Evolutionary conservation across 2,113 vertebrate species (phyloP).

Genomic region (Pampusana beccarii): DNA sequence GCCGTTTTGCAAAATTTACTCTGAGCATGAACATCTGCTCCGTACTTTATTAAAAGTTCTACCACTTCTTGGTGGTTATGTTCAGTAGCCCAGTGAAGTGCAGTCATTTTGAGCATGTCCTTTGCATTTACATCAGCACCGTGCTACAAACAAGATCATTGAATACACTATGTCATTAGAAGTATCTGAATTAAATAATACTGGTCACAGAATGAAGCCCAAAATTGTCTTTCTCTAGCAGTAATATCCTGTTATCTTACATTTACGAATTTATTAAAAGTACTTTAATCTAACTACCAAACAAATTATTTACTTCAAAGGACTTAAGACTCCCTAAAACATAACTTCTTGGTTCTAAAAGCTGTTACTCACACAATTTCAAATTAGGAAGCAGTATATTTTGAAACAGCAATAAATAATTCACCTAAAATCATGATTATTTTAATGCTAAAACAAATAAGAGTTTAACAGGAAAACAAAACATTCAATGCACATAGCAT

Average conservation of each 20-base stretch:
- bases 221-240: neutral
- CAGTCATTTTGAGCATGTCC: conserved; percentile 92
- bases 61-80: conserved; percentile 87
- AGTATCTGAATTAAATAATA: neutral
- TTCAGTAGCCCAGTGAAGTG: conserved; percentile 89
- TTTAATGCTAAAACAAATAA: neutral
- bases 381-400: neutral
- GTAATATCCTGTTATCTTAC: neutral
- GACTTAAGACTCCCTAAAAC: neutral
- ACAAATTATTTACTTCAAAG: neutral
- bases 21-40: conserved; percentile 87
- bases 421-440: neutral
- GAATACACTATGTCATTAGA: neutral
- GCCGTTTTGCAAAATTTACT: conserved; percentile 91
- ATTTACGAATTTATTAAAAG: neutral
- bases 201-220: neutral
- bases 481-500: neutral
- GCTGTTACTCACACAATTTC: neutral
- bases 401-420: neutral
- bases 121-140: conserved; percentile 89
- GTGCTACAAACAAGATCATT: conserved; percentile 75
- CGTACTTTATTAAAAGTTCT: conserved; percentile 87
- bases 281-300: neutral
- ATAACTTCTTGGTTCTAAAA: neutral
- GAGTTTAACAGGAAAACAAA: neutral